phyloP scores from a whole-genome alignment of 2,113 vertebrate genomes.

The Tapirus terrestris region DNA sequence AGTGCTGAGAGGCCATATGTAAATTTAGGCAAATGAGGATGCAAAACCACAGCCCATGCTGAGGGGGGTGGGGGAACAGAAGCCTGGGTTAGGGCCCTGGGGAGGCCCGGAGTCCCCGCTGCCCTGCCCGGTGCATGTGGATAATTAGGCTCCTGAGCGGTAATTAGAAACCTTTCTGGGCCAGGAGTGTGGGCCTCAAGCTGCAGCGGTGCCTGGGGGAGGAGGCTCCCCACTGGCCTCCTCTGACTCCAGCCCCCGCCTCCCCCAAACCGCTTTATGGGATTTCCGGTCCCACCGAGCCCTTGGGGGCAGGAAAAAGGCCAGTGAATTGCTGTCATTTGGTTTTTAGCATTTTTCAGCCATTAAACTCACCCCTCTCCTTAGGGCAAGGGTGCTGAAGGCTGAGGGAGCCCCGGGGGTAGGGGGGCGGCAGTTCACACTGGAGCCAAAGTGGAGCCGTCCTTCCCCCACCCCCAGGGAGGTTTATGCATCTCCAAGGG shows the following conservation, averaged over 20 bases:
- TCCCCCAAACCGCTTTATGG: slow-evolving; percentile 55
- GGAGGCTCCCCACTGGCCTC: slow-evolving; percentile 46
- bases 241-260: slow-evolving; percentile 43
- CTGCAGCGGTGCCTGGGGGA: not conserved
- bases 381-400: not conserved
- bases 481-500: not conserved
- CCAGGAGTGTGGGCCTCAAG: slow-evolving; percentile 62
- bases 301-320: not conserved
- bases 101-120: slow-evolving; percentile 59
- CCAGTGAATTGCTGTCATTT: slow-evolving; percentile 15
- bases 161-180: slow-evolving; percentile 81
- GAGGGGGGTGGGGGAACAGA: not conserved
- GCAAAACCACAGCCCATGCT: not conserved
- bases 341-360: slow-evolving; percentile 16
- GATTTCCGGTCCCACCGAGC: slow-evolving; percentile 57
- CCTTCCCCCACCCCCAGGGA: not conserved
- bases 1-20: not conserved
- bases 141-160: slow-evolving; percentile 78
- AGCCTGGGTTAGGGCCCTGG: slow-evolving; percentile 48
- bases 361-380: not conserved
- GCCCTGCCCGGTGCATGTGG: slow-evolving; percentile 20
- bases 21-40: slow-evolving; percentile 54
- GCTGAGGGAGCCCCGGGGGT: not conserved
- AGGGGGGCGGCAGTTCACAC: not conserved
- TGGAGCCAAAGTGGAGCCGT: not conserved